Evolutionary conservation across 1,140 invertebrate genomes (phyloP).

Genomic region (Drosophila athabasca): DNA sequence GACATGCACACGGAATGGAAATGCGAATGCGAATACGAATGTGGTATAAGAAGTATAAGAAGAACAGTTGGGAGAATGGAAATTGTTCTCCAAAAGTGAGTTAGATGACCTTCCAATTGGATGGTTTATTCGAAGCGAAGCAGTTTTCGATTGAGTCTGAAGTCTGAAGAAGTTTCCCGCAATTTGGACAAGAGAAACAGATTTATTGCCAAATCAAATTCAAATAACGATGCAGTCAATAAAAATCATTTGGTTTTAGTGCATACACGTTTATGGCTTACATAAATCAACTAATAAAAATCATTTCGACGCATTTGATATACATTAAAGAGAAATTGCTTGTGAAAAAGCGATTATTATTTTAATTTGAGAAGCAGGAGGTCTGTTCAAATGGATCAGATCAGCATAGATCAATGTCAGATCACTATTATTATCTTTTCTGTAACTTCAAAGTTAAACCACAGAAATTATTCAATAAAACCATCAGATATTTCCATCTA

Average conservation of each 20-base stretch:
- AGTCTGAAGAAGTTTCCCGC: too few relatives aligned
- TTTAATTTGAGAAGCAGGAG: background rate
- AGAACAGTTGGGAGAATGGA: constrained; percentile 11
- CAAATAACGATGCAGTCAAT: background rate
- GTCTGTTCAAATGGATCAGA: background rate
- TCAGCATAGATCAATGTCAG: background rate
- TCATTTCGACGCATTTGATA: too few relatives aligned
- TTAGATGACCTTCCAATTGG: constrained; percentile 51
- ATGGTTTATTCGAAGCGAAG: constrained; percentile 7
- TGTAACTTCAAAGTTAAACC: background rate
- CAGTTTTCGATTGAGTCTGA: background rate
- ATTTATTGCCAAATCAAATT: constrained; percentile 5
- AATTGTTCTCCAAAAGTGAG: constrained; percentile 32
- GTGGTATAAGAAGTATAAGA: background rate
- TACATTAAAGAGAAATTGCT: too few relatives aligned
- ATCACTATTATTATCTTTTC: background rate
- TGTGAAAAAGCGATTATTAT: too few relatives aligned
- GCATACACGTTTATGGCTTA: too few relatives aligned
- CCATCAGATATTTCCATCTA: constrained; percentile 26
- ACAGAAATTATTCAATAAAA: constrained; percentile 18
- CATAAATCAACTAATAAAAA: too few relatives aligned
- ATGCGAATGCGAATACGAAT: constrained; percentile 8
- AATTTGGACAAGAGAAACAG: too few relatives aligned
- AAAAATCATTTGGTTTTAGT: too few relatives aligned
- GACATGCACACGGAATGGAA: constrained; percentile 11